Conservation (phyloP, 2,797 vertebrate species). For the Strix occidentalis region DNA sequence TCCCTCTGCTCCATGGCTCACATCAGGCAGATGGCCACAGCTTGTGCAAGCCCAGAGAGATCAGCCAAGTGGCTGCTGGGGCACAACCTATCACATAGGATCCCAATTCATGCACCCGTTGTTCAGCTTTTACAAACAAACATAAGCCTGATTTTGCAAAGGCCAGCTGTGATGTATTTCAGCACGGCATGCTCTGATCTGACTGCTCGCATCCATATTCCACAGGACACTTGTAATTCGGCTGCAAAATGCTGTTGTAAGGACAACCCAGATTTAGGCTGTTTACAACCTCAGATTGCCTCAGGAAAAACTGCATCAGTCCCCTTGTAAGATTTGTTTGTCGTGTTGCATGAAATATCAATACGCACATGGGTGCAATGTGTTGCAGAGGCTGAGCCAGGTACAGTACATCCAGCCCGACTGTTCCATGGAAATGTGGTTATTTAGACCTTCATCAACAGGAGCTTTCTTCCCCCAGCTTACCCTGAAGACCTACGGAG, state of each 20-base stretch:
- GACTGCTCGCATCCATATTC: not conserved
- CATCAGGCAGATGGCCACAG: not conserved
- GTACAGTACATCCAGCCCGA: not conserved
- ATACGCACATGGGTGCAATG: fast-evolving
- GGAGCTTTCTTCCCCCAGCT: not conserved
- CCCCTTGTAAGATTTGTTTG: not conserved
- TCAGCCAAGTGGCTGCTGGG: not conserved
- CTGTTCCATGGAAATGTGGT: not conserved
- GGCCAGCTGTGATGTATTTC: fast-evolving
- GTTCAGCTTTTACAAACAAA: not conserved
- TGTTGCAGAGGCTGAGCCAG: not conserved
- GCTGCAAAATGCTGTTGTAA: not conserved
- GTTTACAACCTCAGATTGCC: not conserved
- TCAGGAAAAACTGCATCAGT: not conserved
- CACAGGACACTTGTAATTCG: not conserved
- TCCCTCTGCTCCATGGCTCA: not conserved
- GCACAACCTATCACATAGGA: not conserved
- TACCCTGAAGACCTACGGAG: not conserved
- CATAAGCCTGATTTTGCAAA: not conserved
- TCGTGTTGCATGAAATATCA: not conserved
- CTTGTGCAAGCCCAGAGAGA: not conserved
- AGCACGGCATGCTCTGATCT: not conserved
- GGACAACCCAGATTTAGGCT: not conserved
- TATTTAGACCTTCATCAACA: not conserved
- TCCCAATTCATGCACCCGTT: not conserved